phyloP scores from a whole-genome alignment of 2,888 invertebrate genomes.

The Germaria angustata region DNA sequence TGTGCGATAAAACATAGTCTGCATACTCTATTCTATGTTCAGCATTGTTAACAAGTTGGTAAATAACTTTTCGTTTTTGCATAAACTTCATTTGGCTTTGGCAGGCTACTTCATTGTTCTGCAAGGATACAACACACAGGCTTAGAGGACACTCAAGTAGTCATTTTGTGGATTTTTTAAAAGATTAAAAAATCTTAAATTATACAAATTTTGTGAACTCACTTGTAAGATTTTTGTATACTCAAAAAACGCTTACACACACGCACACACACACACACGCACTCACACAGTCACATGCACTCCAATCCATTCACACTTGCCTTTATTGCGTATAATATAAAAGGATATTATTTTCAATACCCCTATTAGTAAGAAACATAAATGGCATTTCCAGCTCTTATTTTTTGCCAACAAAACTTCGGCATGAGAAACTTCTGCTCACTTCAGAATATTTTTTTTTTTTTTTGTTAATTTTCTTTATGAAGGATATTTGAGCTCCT shows the following conservation, averaged over 20 bases:
- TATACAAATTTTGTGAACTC: slow-evolving; percentile 63
- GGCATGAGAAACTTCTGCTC: neutral
- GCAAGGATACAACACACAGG: neutral
- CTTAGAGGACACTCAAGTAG: neutral
- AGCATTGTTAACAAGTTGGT: slow-evolving; percentile 52
- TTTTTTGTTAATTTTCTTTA: neutral
- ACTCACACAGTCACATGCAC: too few species aligned
- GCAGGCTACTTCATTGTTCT: neutral
- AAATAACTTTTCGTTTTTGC: slow-evolving; percentile 42
- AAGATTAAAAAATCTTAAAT: slow-evolving; percentile 8
- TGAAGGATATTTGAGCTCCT: neutral
- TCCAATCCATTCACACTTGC: neutral
- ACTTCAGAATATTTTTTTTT: too few species aligned
- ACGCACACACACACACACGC: neutral
- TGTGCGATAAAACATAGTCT: neutral
- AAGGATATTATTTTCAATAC: neutral
- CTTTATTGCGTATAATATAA: neutral
- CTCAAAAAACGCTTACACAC: too few species aligned
- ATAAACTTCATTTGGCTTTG: slow-evolving; percentile 1
- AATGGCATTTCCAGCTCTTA: neutral
- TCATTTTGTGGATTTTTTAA: slow-evolving; percentile 18
- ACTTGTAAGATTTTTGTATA: slow-evolving; percentile 40
- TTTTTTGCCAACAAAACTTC: neutral
- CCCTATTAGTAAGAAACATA: neutral
- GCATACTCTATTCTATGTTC: neutral